Conservation (phyloP, 1,140 invertebrate genomes). For the Ooceraea biroi region DNA sequence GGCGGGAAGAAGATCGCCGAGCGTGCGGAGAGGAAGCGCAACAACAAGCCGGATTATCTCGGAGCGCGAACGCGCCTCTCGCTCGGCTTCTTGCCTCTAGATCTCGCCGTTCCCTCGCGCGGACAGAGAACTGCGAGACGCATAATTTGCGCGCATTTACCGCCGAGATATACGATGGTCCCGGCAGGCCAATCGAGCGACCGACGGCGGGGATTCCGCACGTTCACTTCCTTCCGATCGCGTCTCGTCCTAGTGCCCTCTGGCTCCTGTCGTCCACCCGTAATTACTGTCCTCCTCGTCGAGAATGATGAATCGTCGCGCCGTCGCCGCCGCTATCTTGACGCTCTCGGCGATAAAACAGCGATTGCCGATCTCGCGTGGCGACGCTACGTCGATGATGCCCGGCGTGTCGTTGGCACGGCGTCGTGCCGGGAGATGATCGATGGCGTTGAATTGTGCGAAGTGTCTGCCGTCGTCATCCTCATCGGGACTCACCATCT, state of each 20-base stretch:
- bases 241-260: slow-evolving; percentile 8
- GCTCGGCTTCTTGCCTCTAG: slow-evolving; percentile 67
- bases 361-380: slow-evolving; percentile 47
- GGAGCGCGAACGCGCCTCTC: slow-evolving; percentile 65
- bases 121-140: slow-evolving; percentile 72
- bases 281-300: slow-evolving; percentile 50
- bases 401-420: slow-evolving; percentile 3
- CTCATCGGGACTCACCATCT: neutral
- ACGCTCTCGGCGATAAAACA: slow-evolving; percentile 54
- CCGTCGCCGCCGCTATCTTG: neutral
- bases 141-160: slow-evolving; percentile 84
- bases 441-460: slow-evolving; percentile 9
- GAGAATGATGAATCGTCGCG: slow-evolving; percentile 18
- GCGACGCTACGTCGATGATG: neutral
- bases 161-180: slow-evolving; percentile 69
- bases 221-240: slow-evolving; percentile 68
- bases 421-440: slow-evolving; percentile 9
- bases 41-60: slow-evolving; percentile 63
- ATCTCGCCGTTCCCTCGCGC: slow-evolving; percentile 71
- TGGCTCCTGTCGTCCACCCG: slow-evolving; percentile 18
- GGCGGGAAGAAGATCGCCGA: slow-evolving; percentile 14
- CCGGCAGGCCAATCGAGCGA: slow-evolving; percentile 35
- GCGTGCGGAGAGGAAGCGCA: slow-evolving; percentile 39
- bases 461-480: slow-evolving; percentile 28
- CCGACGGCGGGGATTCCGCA: slow-evolving; percentile 13